Evolutionary conservation across 2,888 invertebrate species (phyloP), one percentile per base, ranked within the genome.

Genomic region (Lamproptera curius): DNA sequence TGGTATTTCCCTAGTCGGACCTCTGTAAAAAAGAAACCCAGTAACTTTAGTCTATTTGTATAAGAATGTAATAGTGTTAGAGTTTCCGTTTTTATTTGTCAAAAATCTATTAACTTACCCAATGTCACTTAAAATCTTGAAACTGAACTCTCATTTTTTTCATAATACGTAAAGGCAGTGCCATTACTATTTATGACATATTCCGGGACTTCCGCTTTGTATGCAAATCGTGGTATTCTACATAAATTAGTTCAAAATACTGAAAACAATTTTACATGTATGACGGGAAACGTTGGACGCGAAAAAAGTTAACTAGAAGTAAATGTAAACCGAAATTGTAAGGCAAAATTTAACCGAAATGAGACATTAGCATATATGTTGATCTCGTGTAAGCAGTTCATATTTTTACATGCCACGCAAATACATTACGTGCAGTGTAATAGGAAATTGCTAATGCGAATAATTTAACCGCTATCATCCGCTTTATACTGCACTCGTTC

Each of bases 361-460:
- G 64, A 56, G 58, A 58, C 61, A 76, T 77, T 76, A 68, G 62
- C 78, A 78, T 79, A 72, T 76, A 76, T 76, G 75, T 62, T 70
- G 74, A 75, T 72, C 63, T 62, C 52, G 52, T 58, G 55, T 64
- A 69, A 66, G 62, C 66, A 63, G 61, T 63, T 62, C 63, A 67
- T 66, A 61, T 54, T 42, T 42, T 31, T 42, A 47, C 50, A 52
- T 54, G 52, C 59, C 54, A 45, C 46, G 48, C 35, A 43, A 42
- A 36, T 31, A 9, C 31, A 31, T 46, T 44, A 42, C 34, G 34
- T 42, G 56, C 51, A 56, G 56, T 43, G 46, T 53, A 40, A 53
- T 44, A 50, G 42, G 45, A 42, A 46, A 43, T 42, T 46, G 48
- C n/a, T n/a, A n/a, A n/a, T n/a, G n/a, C n/a, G n/a, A n/a, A n/a